These are phyloP conservation scores for Corydoras sp. DNA, from an alignment of 2,113 vertebrate species.

Conservation along the genomic window DNA sequence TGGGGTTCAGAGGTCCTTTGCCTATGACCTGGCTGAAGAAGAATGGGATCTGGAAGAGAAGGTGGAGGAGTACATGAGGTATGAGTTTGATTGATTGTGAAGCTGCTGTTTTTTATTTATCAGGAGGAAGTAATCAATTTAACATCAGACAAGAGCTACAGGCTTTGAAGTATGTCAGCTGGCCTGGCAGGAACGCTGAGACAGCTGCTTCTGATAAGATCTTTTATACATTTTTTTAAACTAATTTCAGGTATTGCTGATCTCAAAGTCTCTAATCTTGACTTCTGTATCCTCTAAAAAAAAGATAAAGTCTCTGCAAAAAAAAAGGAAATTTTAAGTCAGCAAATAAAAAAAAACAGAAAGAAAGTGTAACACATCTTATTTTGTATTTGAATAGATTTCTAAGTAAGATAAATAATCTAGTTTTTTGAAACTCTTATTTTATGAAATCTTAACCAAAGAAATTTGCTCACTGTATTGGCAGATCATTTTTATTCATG, in stretches of 20 bases:
- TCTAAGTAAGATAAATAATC: no score
- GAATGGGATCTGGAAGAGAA: slow-evolving; percentile 78
- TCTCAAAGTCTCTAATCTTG: neutral
- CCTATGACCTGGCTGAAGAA: slow-evolving; percentile 71
- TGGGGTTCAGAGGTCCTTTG: slow-evolving; percentile 66
- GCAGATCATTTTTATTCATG: no score
- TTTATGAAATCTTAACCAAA: no score
- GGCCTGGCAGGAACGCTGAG: slow-evolving; percentile 41
- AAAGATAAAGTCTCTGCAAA: no score
- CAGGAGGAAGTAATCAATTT: slow-evolving; percentile 51
- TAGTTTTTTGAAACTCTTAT: no score
- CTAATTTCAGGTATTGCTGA: slow-evolving; percentile 14
- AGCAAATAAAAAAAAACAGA: no score
- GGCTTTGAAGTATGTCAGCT: slow-evolving; percentile 60
- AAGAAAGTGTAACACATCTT: no score
- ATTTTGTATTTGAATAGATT: no score
- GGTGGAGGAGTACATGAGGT: slow-evolving; percentile 80
- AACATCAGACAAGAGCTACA: slow-evolving; percentile 56
- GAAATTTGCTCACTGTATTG: no score
- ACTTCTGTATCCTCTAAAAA: no score
- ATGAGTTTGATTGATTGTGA: slow-evolving; percentile 25
- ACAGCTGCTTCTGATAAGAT: slow-evolving; percentile 19
- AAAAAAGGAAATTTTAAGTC: no score
- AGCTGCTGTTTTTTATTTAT: neutral
- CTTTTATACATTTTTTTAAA: neutral